Conservation (phyloP, 2,888 invertebrate species). For the Cyrtodaria siliqua region DNA sequence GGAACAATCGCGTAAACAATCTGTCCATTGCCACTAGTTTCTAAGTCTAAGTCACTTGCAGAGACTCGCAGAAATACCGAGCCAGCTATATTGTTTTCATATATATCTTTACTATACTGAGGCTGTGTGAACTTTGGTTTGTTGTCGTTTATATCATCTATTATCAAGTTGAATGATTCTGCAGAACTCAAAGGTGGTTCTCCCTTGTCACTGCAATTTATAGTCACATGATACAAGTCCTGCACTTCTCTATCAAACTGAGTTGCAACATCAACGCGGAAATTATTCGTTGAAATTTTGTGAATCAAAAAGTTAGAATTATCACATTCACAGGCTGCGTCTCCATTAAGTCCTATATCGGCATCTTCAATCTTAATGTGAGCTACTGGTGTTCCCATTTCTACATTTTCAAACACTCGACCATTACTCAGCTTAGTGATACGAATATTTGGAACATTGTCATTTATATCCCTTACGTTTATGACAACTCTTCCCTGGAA, state of each 20-base stretch:
- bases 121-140: constrained; percentile 92
- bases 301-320: constrained; percentile 50
- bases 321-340: constrained; percentile 73
- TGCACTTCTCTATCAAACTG: constrained; percentile 74
- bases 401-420: constrained; percentile 88
- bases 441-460: constrained; percentile 94
- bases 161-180: constrained; percentile 70
- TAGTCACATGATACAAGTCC: constrained; percentile 80
- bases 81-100: constrained; percentile 70
- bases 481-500: constrained; percentile 88
- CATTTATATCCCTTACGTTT: constrained; percentile 90
- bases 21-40: constrained; percentile 53
- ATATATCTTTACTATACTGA: constrained; percentile 61
- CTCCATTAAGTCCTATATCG: constrained; percentile 76
- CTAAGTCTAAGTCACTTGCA: constrained; percentile 92
- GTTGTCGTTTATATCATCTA: constrained; percentile 97
- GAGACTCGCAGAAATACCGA: constrained; percentile 91
- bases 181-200: constrained; percentile 65
- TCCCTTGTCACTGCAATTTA: constrained; percentile 88
- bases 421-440: constrained; percentile 91
- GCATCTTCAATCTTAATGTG: constrained; percentile 92
- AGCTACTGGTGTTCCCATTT: constrained; percentile 96
- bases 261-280: constrained; percentile 86
- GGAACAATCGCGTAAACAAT: constrained; percentile 56
- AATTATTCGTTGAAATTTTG: constrained; percentile 65